Percentiles rank a stretch among this genome's conserved stretches.
Conservation (phyloP, 2,888 invertebrate genomes). For the Caenorhabditis macrosperma region DNA sequence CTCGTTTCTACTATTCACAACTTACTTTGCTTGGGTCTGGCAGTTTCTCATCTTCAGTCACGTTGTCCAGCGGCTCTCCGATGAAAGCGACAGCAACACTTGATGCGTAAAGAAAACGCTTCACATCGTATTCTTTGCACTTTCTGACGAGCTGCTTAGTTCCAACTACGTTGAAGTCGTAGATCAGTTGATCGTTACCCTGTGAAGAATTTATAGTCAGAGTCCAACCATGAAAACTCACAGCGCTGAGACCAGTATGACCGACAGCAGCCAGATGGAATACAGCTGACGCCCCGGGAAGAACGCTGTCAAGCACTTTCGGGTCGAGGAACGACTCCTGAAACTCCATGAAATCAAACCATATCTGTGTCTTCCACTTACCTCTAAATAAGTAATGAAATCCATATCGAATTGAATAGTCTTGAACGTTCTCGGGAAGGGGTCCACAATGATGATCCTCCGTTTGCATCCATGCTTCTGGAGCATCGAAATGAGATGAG, state of each 20-base stretch:
- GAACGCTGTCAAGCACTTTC: constrained; percentile 1
- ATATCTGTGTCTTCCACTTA: no score
- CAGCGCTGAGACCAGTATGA: constrained; percentile 25
- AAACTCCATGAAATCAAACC: no score
- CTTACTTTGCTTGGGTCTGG: constrained; percentile 17
- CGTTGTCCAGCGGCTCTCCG: constrained; percentile 19
- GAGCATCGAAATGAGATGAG: constrained; percentile 19
- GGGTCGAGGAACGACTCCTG: constrained; percentile 41
- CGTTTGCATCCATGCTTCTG: constrained; percentile 5
- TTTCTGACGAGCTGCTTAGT: constrained; percentile 12
- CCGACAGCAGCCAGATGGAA: constrained; percentile 53
- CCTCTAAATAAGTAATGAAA: neutral
- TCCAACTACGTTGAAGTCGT: constrained; percentile 25
- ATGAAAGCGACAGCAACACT: constrained; percentile 41
- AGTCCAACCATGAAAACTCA: no score
- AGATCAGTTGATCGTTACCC: neutral
- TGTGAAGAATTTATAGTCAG: no score
- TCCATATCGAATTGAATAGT: neutral
- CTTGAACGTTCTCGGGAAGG: neutral
- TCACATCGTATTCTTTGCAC: constrained; percentile 10
- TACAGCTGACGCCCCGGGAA: constrained; percentile 20
- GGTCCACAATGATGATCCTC: constrained; percentile 14
- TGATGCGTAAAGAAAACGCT: constrained; percentile 32
- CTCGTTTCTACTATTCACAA: neutral
- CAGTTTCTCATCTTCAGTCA: constrained; percentile 19